These are phyloP conservation scores for Scaptodrosophila lebanonensis DNA, from an alignment of 1,140 invertebrate species.

Conservation along the genomic window DNA sequence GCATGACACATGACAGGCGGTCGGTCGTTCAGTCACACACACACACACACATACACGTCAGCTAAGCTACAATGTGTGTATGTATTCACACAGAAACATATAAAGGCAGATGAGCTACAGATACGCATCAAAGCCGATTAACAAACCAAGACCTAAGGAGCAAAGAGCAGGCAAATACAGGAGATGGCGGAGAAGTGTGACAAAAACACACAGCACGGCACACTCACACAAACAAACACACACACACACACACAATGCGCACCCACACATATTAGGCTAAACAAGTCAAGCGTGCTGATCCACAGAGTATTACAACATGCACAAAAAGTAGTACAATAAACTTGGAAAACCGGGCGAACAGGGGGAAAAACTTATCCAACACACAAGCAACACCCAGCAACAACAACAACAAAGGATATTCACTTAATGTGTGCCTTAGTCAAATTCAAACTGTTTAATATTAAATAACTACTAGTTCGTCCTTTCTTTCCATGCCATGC, in stretches of 20 bases:
- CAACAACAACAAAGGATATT: not conserved
- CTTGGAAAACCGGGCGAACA: constrained; percentile 32
- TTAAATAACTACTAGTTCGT: constrained; percentile 31
- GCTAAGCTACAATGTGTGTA: constrained; percentile 8
- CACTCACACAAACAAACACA: not conserved
- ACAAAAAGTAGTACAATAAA: constrained; percentile 39
- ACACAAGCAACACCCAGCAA: constrained; percentile 14
- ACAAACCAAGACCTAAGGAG: constrained; percentile 32
- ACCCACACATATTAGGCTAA: constrained; percentile 50
- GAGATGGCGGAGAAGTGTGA: constrained; percentile 58
- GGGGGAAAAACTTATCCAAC: not conserved
- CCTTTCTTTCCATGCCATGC: too few relatives aligned
- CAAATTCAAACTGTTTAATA: constrained; percentile 50
- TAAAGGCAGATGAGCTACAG: constrained; percentile 36
- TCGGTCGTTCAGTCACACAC: constrained; percentile 11
- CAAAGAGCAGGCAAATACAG: constrained; percentile 1
- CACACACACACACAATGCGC: constrained; percentile 20
- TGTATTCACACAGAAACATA: constrained; percentile 2
- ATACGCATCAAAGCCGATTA: constrained; percentile 69
- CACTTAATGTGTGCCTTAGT: constrained; percentile 6
- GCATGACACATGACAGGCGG: constrained; percentile 39
- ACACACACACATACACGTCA: not conserved
- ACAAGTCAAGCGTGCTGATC: constrained; percentile 67
- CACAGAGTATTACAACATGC: constrained; percentile 43
- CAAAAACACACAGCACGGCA: constrained; percentile 49